Percentiles rank a stretch among this genome's conserved stretches.
Evolutionary conservation across 2,113 vertebrate species (phyloP).

Genomic region (Salvator merianae): DNA sequence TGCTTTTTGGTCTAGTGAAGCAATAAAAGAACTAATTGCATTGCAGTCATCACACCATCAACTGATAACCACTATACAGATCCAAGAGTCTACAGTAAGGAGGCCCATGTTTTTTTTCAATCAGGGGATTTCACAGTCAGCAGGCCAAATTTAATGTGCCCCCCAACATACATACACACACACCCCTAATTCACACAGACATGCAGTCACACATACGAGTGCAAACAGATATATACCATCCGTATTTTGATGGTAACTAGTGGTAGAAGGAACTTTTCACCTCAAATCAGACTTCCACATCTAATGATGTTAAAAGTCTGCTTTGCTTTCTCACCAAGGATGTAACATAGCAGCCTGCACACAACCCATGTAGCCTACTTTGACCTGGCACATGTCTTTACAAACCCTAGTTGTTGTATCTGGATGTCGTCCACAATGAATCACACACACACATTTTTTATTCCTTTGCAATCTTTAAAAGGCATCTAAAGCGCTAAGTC

Average conservation of each 20-base stretch:
- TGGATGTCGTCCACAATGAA: not conserved
- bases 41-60: constrained; percentile 40
- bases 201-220: not conserved
- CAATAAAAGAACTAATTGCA: constrained; percentile 63
- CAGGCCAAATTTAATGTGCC: not conserved
- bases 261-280: not conserved
- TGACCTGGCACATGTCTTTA: not conserved
- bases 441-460: not conserved
- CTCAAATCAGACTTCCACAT: not conserved
- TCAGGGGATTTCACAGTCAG: not conserved
- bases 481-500: too few relatives aligned
- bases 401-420: not conserved
- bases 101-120: not conserved
- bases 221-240: not conserved
- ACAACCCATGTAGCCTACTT: not conserved
- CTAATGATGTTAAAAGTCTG: not conserved
- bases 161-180: not conserved
- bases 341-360: not conserved
- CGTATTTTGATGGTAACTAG: not conserved
- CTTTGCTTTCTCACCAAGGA: not conserved
- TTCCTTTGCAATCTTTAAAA: not conserved
- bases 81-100: constrained; percentile 41
- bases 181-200: too few relatives aligned
- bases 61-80: constrained; percentile 53
- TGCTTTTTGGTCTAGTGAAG: constrained; percentile 54